These are phyloP conservation scores for Microtus richardsoni DNA, from an alignment of 2,113 vertebrate genomes.

Conservation along the genomic window DNA sequence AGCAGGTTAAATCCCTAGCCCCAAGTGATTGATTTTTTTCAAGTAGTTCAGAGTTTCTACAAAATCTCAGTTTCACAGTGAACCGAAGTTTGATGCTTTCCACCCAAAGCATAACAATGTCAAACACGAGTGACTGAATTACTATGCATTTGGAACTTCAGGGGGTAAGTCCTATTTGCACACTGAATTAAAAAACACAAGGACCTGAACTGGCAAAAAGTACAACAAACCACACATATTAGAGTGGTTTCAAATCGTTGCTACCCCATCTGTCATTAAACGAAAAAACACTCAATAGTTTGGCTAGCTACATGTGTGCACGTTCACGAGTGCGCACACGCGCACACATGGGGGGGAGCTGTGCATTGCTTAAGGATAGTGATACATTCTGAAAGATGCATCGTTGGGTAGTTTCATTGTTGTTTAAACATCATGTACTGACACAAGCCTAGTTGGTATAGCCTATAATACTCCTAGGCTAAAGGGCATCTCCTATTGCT, in stretches of 20 bases:
- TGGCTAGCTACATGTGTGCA: background rate
- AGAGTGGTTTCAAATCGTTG: background rate
- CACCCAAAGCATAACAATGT: background rate
- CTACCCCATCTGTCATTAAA: background rate
- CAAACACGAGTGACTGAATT: background rate
- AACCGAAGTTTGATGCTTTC: background rate
- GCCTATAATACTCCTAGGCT: background rate
- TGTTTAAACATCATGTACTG: background rate
- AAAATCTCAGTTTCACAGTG: background rate
- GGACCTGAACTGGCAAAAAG: constrained; percentile 24
- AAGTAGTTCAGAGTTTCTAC: constrained; percentile 8
- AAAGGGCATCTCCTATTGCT: background rate
- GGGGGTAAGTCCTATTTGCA: background rate
- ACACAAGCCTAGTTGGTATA: background rate
- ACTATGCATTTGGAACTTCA: background rate
- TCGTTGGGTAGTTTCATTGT: background rate
- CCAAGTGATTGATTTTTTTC: background rate
- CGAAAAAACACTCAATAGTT: background rate
- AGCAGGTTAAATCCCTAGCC: background rate
- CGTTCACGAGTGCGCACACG: fast-evolving
- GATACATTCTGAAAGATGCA: background rate
- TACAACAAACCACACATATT: background rate
- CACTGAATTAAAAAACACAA: background rate
- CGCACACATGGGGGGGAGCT: fast-evolving
- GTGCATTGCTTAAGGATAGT: background rate